Evolutionary conservation across 2,888 invertebrate species (phyloP), one percentile per base, ranked within the genome.

Genomic region (Synanthedon myopaeformis): DNA sequence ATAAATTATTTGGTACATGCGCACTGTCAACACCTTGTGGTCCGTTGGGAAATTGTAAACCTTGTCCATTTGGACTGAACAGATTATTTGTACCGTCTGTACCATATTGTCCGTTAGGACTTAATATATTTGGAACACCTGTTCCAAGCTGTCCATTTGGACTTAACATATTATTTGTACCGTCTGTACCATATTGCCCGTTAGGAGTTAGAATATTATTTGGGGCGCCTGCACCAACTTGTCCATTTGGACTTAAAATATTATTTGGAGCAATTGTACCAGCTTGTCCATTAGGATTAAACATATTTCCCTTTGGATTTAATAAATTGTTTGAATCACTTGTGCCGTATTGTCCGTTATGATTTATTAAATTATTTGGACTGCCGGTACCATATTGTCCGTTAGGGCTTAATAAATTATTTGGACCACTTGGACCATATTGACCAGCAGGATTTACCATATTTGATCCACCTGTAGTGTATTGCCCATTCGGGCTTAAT

Each of bases 101-200:
- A 11, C 53, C 56, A 50, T 58, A 59, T 54, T 59, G 59, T 14
- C 56, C 57, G 5, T 57, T 42, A 8, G 51, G 51, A 23, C 35
- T 23, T 23, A 17, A 19, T 14, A 41, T 45, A 49, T 42, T 52
- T 8, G 48, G 52, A 49, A n/a, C 49, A 12, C 51, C 51, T 49
- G 17, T 45, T 45, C 6, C n/a, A 45, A 45, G 45, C 14, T 45
- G 14, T n/a, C 45, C 45, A n/a, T 45, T n/a, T n/a, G n/a, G n/a
- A n/a, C 45, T 14, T 45, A 45, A n/a, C n/a, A 45, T 45, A 45
- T 14, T 13, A 45, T 14, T 50, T 50, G 50, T 4, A 35, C 28
- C 35, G 49, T 41, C 41, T 14, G 35, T 41, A 12, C 51, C 51
- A 51, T 49, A 54, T 54, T 51, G 51, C 17, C 49, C 49, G 41